Evolutionary conservation across 2,113 vertebrate species (phyloP).

Genomic region (Chiloscyllium plagiosum): DNA sequence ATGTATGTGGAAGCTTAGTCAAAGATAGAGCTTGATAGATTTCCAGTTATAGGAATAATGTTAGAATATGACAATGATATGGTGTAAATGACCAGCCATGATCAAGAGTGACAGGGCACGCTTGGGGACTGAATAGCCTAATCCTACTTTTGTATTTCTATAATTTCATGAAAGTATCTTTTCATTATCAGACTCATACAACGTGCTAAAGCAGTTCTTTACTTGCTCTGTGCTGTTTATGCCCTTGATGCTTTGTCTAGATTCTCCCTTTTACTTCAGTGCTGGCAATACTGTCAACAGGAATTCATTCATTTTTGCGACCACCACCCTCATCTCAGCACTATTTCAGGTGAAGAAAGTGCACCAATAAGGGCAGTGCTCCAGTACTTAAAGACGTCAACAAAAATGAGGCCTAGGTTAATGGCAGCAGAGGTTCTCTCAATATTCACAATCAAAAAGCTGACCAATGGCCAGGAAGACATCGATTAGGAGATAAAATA

Average conservation of each 20-base stretch:
- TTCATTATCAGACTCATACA: not conserved
- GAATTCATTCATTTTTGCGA: not conserved
- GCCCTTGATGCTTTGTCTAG: not conserved
- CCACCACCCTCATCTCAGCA: not conserved
- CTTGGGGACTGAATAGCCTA: too few relatives aligned
- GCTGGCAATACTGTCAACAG: not conserved
- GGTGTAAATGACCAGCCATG: too few relatives aligned
- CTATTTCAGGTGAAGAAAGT: not conserved
- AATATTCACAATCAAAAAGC: not conserved
- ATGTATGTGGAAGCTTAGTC: too few relatives aligned
- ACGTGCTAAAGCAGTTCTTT: not conserved
- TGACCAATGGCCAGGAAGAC: not conserved
- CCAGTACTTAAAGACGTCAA: not conserved
- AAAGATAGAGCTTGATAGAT: too few relatives aligned
- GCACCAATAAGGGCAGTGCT: not conserved
- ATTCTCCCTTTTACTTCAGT: not conserved
- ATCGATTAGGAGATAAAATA: not conserved
- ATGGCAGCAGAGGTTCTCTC: not conserved
- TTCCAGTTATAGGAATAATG: too few relatives aligned
- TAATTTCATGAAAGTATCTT: not conserved
- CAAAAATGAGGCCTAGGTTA: not conserved
- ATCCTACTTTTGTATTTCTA: too few relatives aligned
- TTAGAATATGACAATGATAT: too few relatives aligned
- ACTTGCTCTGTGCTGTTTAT: not conserved
- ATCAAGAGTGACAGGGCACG: too few relatives aligned